Evolutionary conservation across 2,797 vertebrate genomes (phyloP), one percentile per base, ranked within the genome.

Genomic region (Tenualosa ilisha): DNA sequence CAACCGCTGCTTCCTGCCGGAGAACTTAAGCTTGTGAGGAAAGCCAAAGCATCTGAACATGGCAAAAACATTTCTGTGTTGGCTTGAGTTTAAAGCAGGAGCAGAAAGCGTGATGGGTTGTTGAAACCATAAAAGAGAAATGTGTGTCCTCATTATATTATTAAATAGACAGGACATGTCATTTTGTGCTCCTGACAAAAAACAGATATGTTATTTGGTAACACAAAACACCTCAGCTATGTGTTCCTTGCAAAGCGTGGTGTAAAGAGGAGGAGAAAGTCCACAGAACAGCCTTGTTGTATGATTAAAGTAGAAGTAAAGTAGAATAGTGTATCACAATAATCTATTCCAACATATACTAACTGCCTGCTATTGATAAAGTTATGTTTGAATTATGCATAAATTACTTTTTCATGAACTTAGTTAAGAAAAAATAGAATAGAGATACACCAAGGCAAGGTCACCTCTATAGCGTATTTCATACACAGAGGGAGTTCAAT

Each of bases 11-110:
- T 97, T 98, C 89, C 94, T 98, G 83, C 93, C 97, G 0, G 96
- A 97, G 91, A 98, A 97, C 94, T 97, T 98, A 94, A 97, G 96
- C 90, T 95, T 97, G 98, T 99, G 94, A 99, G 98, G 97, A 9
- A 6, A 37, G 54, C 51, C 51, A 51, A 22, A 43, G 40, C 15
- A 31, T 24, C 49, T 83, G 22, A 87, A 81, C 49, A 82, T 86
- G 84, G 81, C 56, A 46, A 68, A 20, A 22, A 51, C 40, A 37
- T 83, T 49, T 68, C 53, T 84, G 81, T 15, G 53, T 82, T 37
- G 51, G 24, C 83, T 54, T 17, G 17, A 54, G 59, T 72, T 12
- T 51, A 20, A 7, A 63, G 9, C n/a, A 24, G n/a, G 24, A 61
- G 54, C 54, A 56, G 54, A 22, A 20, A 56, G 22, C n/a, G 9